Conservation (phyloP, 2,113 vertebrate genomes). For the western clawed frog (Xenopus tropicalis) region DNA sequence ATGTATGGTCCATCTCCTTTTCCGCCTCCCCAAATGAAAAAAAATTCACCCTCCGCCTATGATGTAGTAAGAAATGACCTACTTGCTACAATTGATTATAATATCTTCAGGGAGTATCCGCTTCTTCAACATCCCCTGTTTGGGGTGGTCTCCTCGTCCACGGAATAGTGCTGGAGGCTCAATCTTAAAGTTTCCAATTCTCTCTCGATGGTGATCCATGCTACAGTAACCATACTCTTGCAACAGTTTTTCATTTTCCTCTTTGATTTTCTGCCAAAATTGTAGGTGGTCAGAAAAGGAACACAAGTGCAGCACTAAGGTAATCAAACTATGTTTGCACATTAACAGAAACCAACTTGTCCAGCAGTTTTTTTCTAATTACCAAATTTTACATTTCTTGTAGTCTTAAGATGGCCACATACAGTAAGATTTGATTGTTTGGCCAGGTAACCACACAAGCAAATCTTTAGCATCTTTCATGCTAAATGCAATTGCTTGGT, state of each 20-base stretch:
- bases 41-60: no score
- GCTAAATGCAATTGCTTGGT: no score
- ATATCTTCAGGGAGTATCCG: constrained; percentile 66
- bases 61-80: background rate
- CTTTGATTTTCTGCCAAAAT: constrained; percentile 54
- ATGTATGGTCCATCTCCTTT: no score
- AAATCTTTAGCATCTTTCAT: no score
- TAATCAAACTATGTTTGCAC: no score
- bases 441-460: no score
- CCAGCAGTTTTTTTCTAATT: no score
- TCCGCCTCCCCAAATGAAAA: no score
- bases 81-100: constrained; percentile 65
- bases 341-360: no score
- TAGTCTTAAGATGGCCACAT: no score
- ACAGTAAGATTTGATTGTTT: no score
- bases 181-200: constrained; percentile 64
- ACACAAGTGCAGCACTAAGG: background rate
- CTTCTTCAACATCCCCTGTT: constrained; percentile 68
- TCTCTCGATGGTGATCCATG: constrained; percentile 60
- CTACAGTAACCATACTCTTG: constrained; percentile 66
- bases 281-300: background rate
- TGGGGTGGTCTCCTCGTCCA: constrained; percentile 63
- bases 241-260: constrained; percentile 60
- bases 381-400: no score
- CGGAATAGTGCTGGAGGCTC: constrained; percentile 62